These are phyloP conservation scores for Silvanus unidentatus DNA, from an alignment of 2,888 invertebrate genomes.

Conservation along the genomic window DNA sequence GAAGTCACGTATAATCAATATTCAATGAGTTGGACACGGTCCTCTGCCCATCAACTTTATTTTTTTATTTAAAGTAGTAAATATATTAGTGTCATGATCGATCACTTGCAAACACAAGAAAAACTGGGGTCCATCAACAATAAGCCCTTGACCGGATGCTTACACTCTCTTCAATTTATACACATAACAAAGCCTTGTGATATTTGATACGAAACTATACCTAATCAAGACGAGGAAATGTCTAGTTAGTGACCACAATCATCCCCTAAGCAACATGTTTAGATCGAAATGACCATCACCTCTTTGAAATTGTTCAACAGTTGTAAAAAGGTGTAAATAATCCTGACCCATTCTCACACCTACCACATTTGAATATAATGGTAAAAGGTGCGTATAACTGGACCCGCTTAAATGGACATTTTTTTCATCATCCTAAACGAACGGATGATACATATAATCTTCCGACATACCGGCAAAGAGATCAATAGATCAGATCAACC, in stretches of 20 bases:
- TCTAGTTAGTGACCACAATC: background rate
- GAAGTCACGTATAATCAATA: conserved; percentile 19
- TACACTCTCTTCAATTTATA: too few species aligned
- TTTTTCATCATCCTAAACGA: too few species aligned
- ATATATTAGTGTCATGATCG: too few species aligned
- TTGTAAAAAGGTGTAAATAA: conserved; percentile 1
- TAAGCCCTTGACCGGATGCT: background rate
- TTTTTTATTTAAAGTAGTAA: background rate
- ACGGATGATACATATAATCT: conserved; percentile 11
- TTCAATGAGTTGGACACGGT: conserved; percentile 15
- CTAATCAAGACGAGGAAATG: background rate
- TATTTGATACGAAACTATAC: background rate
- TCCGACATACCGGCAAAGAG: background rate
- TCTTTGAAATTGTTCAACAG: too few species aligned
- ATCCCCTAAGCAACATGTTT: too few species aligned
- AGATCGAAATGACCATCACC: too few species aligned
- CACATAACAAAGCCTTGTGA: background rate
- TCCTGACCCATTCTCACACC: conserved; percentile 3
- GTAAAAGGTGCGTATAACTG: too few species aligned
- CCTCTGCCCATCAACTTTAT: background rate
- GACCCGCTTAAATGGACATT: too few species aligned
- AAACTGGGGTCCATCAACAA: too few species aligned
- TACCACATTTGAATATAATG: background rate
- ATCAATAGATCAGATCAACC: conserved; percentile 10
- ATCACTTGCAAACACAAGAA: too few species aligned